Percentiles rank a stretch among this genome's conserved stretches.
These are phyloP conservation scores for Phorcus lineatus DNA, from an alignment of 2,888 invertebrate species.

Conservation along the genomic window DNA sequence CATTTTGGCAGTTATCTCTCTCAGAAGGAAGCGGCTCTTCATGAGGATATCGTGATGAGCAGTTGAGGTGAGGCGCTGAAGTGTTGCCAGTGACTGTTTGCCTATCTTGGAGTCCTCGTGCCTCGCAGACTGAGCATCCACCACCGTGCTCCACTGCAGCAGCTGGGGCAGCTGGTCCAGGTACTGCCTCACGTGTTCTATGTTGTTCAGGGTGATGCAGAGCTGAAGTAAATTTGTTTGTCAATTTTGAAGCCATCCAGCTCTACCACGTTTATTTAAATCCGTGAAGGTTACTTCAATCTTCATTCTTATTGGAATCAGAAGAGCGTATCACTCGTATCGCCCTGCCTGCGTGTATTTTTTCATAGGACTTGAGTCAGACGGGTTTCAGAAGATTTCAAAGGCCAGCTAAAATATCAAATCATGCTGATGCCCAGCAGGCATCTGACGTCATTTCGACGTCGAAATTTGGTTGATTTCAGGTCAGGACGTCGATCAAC, in stretches of 20 bases:
- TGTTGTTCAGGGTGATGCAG: slow-evolving; percentile 73
- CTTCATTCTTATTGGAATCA: no score
- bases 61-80: slow-evolving; percentile 54
- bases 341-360: no score
- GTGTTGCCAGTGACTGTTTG: slow-evolving; percentile 50
- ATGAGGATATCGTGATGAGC: slow-evolving; percentile 63
- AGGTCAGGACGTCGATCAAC: no score
- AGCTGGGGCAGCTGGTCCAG: slow-evolving; percentile 61
- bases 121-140: slow-evolving; percentile 50
- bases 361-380: no score
- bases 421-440: no score
- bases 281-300: no score
- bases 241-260: background rate
- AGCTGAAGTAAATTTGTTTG: slow-evolving; percentile 47
- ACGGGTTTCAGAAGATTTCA: no score
- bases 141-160: slow-evolving; percentile 60
- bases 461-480: no score
- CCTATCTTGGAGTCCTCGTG: slow-evolving; percentile 65
- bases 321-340: no score
- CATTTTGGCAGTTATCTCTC: slow-evolving; percentile 66
- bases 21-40: slow-evolving; percentile 53
- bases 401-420: no score
- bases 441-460: no score
- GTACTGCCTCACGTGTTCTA: slow-evolving; percentile 69
- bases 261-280: no score